Base-by-base conservation (phyloP, 2,888 invertebrate species). In the Microdon myrmicae region DNA sequence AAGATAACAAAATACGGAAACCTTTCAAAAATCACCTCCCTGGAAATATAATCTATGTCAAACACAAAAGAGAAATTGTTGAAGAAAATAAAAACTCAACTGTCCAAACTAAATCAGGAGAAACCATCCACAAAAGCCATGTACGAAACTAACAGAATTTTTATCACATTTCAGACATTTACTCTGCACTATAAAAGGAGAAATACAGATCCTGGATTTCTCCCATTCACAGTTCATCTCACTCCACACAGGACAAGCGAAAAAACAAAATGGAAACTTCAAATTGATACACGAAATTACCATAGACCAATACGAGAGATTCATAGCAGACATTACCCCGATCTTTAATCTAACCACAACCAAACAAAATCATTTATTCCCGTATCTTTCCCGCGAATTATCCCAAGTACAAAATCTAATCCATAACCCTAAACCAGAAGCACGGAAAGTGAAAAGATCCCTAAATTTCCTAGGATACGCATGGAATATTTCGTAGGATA, bases 221-320 rank as follows among this genome's bases (percentile, higher is more conserved):
- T 44, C 22, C 2, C 31, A 44, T 14, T 44, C 44, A 6, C 32
- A 32, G n/a, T 44, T 32, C 25, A 17, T 44, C 9, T 32, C 17
- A 23, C 6, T 34, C 10, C 32, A 44, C 13, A 25, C 10, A 7
- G 32, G 44, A 34, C 25, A 44, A 17, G 32, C 32, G 25, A 44
- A 44, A 25, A 48, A 19, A 32, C 9, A 51, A 49, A 25, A 38
- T 25, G n/a, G 59, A 37, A 25, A 48, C 47, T 5, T 41, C 3
- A 39, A 39, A 17, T 51, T 25, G 45, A 60, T 68, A 1, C 68
- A 68, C 23, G 53, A 48, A n/a, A 47, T 66, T 12, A 39, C 55
- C 16, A 14, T 56, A 3, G 41, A 56, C 3, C 13, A 41, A n/a
- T 45, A 51, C 28, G 34, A 45, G 7, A 20, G 28, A 35, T 34